phyloP scores from a whole-genome alignment of 2,888 invertebrate species.

The Drosophila anomelani region DNA sequence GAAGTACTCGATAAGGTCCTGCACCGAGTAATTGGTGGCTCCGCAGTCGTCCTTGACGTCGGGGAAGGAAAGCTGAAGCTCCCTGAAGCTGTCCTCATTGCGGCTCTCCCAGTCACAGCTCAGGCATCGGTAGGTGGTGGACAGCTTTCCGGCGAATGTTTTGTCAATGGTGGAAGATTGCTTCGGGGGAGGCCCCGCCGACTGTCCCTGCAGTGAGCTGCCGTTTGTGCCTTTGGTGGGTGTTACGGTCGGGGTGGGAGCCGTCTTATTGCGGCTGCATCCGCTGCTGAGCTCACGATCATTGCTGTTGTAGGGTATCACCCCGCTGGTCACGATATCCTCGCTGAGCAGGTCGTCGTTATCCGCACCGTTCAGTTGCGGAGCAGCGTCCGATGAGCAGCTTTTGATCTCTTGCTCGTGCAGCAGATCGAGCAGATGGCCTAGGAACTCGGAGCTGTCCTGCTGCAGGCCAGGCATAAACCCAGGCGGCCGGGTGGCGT shows the following conservation, averaged over 20 bases:
- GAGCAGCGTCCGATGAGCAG: not conserved
- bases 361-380: conserved; percentile 8
- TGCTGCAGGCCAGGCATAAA: conserved; percentile 92
- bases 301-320: conserved; percentile 67
- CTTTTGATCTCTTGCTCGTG: conserved; percentile 89
- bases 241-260: conserved; percentile 39
- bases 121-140: conserved; percentile 90
- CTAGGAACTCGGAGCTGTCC: conserved; percentile 94
- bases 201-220: conserved; percentile 32
- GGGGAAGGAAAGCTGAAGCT: conserved; percentile 91
- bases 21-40: conserved; percentile 87
- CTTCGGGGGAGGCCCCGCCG: conserved; percentile 34
- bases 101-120: conserved; percentile 90
- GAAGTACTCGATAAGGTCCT: conserved; percentile 91
- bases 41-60: conserved; percentile 85
- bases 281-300: conserved; percentile 50
- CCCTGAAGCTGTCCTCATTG: conserved; percentile 91
- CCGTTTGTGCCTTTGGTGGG: conserved; percentile 42
- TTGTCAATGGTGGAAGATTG: conserved; percentile 86
- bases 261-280: conserved; percentile 31
- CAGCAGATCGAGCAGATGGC: conserved; percentile 87
- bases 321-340: conserved; percentile 55
- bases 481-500: conserved; percentile 90
- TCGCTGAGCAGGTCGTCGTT: conserved; percentile 39
- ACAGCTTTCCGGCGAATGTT: conserved; percentile 91